A percentile compares a stretch with the other conserved stretches of the same genome.
phyloP scores from a whole-genome alignment of 2,797 vertebrate genomes.

The Hydrolagus colliei region DNA sequence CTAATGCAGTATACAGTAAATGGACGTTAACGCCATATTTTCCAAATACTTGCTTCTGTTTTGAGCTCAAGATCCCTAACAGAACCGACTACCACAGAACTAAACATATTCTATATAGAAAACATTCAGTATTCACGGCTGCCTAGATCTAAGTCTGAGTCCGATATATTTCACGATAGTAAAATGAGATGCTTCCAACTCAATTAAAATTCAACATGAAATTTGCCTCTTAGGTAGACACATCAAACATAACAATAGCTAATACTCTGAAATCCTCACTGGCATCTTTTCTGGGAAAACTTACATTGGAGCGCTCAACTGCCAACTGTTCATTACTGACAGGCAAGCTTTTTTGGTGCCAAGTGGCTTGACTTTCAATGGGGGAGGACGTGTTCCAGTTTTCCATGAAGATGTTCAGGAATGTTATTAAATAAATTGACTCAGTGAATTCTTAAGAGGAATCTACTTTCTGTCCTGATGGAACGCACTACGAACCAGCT shows the following conservation, averaged over 20 bases:
- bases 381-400: neutral
- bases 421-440: neutral
- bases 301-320: neutral
- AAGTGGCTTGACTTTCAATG: neutral
- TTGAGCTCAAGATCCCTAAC: neutral
- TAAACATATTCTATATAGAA: too few species aligned
- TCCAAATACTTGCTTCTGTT: neutral
- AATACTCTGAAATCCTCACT: neutral
- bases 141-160: neutral
- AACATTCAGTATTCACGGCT: neutral
- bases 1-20: too few species aligned
- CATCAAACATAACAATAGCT: neutral
- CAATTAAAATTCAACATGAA: neutral
- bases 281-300: neutral
- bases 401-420: neutral
- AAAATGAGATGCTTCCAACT: neutral
- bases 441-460: constrained; percentile 6
- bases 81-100: neutral
- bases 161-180: neutral
- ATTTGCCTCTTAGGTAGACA: neutral
- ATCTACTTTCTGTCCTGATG: neutral
- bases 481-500: neutral
- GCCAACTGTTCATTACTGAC: constrained; percentile 15
- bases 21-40: too few species aligned
- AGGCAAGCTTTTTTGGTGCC: neutral